Base-by-base conservation (phyloP, 1,140 invertebrate species). In the Hetaerina americana region DNA sequence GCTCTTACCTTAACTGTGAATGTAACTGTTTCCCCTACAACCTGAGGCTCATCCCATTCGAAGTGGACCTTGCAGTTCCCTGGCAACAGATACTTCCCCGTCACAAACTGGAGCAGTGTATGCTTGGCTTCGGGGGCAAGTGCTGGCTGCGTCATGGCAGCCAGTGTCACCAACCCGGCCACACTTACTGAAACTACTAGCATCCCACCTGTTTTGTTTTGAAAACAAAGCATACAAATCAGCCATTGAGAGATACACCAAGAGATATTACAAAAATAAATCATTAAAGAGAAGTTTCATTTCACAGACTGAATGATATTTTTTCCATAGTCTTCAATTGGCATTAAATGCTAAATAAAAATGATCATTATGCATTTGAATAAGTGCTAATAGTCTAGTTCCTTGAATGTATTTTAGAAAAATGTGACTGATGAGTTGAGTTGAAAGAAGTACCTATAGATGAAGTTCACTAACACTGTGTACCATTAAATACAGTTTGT, bases 1-100 rank as follows among this genome's bases (percentile, higher is more conserved):
- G 69, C 66, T 74, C 74, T 81, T 81, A 90, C 88, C 82, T 88
- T 85, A 25, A 96, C 89, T 70, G 88, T 91, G 80, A 96, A 96
- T 77, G 91, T 92, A 85, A 95, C 91, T 5, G 93, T 95, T 79
- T 90, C 91, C 12, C 94, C 94, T 0, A 97, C 95, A 12, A 88
- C 82, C 73, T 91, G 87, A 18, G 93, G 93, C 79, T 95, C 93
- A 69, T 88, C 85, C 94, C 94, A 97, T 75, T 94, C 89, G 79
- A 90, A 91, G 73, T 85, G 84, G 67, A 94, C 91, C 77, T 89
- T 89, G 80, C 93, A 95, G 78, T 93, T 94, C 70, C 90, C 88
- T 25, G 94, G 92, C 68, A 93, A 85, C 29, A 95, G 84, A 83
- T 95, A 95, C 80, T 94, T 94, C 66, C 93, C 93, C 29, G 93